Conservation (phyloP, 2,113 vertebrate genomes). For the Turnix velox region DNA sequence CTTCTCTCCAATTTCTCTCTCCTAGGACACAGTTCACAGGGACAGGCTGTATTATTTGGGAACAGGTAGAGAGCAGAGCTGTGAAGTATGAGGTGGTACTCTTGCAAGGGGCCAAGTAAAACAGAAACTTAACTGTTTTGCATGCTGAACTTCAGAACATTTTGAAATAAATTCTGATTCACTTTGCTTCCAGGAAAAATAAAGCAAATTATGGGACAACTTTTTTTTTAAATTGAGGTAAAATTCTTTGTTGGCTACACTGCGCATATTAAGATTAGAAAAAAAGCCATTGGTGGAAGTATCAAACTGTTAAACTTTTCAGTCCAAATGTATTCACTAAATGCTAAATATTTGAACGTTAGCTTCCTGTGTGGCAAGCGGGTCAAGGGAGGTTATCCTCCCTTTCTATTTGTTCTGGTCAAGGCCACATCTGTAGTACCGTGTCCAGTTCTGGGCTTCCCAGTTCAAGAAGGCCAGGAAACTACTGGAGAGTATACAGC, state of each 20-base stretch:
- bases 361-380: not conserved
- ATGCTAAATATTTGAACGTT: not conserved
- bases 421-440: no score
- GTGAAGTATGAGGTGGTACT: not conserved
- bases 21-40: not conserved
- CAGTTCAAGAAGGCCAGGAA: no score
- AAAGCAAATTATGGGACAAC: not conserved
- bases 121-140: slow-evolving; percentile 31
- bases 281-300: not conserved
- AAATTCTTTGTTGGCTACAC: not conserved
- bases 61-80: slow-evolving; percentile 4
- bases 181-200: not conserved
- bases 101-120: slow-evolving; percentile 10
- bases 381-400: no score
- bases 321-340: not conserved
- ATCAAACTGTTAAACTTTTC: not conserved
- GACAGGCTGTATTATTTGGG: not conserved
- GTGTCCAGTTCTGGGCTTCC: no score
- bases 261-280: not conserved
- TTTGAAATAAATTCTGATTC: slow-evolving; percentile 9
- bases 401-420: no score
- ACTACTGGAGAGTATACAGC: no score
- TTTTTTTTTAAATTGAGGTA: not conserved
- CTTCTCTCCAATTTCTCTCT: not conserved
- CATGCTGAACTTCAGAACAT: not conserved